These are phyloP conservation scores for Ptilodon capucinus DNA, from an alignment of 2,888 invertebrate species.

Conservation along the genomic window DNA sequence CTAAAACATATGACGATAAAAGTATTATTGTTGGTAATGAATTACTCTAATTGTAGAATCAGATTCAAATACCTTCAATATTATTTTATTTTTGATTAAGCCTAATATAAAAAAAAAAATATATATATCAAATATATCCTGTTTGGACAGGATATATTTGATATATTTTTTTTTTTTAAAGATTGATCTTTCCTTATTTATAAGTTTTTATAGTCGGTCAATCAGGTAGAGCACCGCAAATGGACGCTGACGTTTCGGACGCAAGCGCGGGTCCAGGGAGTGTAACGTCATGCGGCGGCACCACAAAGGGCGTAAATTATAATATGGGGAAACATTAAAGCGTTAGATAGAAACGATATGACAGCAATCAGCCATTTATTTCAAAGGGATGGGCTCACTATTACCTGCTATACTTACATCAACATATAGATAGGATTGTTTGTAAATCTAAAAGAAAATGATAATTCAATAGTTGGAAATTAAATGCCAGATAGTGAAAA, in stretches of 20 bases:
- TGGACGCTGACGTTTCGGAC: not conserved
- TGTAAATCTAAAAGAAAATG: not conserved
- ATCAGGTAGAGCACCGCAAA: not conserved
- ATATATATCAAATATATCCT: too few species aligned
- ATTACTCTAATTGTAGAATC: too few species aligned
- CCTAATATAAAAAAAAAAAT: too few species aligned
- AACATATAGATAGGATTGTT: not conserved
- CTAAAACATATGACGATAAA: too few species aligned
- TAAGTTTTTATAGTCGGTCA: not conserved
- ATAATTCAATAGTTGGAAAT: too few species aligned
- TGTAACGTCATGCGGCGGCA: constrained; percentile 2
- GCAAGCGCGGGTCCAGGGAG: not conserved
- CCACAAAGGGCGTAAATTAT: constrained; percentile 1
- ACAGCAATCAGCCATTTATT: not conserved
- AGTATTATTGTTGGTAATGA: too few species aligned
- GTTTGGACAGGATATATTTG: too few species aligned
- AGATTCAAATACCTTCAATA: too few species aligned
- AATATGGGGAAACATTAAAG: not conserved
- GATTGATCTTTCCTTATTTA: not conserved
- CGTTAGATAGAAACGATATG: not conserved
- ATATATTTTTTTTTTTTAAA: not conserved
- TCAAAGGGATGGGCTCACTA: not conserved
- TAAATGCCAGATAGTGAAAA: too few species aligned
- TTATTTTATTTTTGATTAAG: too few species aligned
- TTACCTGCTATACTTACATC: not conserved